A percentile compares a stretch with the other conserved stretches of the same genome.
Evolutionary conservation across 2,797 vertebrate species (phyloP).

Genomic region (Eulemur albifrons): DNA sequence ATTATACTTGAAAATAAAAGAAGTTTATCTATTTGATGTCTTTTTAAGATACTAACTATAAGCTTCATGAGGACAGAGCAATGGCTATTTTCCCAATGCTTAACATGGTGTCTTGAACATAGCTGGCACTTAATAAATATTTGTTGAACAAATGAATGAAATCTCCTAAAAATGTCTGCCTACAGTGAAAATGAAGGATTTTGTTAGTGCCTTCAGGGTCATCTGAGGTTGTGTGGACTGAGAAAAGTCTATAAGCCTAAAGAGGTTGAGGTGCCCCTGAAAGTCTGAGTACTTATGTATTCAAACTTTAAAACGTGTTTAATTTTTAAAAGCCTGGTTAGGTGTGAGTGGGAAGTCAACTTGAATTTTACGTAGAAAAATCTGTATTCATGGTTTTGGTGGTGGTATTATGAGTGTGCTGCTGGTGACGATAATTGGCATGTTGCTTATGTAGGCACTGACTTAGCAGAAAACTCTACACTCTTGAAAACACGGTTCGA

Average conservation of each 20-base stretch:
- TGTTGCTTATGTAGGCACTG: not conserved
- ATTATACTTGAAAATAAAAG: not conserved
- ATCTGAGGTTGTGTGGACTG: not conserved
- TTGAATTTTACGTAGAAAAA: conserved; percentile 39
- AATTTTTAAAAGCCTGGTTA: not conserved
- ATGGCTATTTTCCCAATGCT: not conserved
- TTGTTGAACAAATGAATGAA: not conserved
- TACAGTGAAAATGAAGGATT: not conserved
- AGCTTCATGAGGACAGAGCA: not conserved
- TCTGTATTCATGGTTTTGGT: not conserved
- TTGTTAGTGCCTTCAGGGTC: not conserved
- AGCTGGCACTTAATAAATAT: not conserved
- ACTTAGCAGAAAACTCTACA: not conserved
- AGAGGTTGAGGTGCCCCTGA: not conserved
- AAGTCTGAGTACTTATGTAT: not conserved
- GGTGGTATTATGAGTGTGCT: not conserved
- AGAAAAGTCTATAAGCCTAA: not conserved
- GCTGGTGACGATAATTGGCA: not conserved
- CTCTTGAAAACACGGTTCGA: not conserved
- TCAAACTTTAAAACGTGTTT: not conserved
- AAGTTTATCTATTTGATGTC: not conserved
- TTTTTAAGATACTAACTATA: not conserved
- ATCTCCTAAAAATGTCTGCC: not conserved
- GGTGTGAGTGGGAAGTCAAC: not conserved
- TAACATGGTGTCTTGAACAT: not conserved